These are phyloP conservation scores for Turnix velox DNA, from an alignment of 2,113 vertebrate species.

Conservation along the genomic window DNA sequence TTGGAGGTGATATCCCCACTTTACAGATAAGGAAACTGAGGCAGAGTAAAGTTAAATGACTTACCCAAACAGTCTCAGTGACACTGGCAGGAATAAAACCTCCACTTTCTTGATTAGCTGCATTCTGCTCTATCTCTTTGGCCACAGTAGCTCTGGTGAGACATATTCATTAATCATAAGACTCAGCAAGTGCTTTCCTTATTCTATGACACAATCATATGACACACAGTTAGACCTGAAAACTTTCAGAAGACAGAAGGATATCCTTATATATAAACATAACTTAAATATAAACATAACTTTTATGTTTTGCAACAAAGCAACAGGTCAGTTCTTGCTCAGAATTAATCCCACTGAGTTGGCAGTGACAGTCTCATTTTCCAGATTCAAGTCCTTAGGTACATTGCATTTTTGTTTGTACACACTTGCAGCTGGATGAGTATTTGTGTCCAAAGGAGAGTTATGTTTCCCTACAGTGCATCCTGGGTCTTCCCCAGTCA, in stretches of 20 bases:
- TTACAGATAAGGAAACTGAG: not conserved
- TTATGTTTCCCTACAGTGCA: not conserved
- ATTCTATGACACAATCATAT: not conserved
- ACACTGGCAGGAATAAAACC: not conserved
- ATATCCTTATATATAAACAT: not conserved
- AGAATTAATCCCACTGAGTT: not conserved
- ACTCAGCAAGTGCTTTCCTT: not conserved
- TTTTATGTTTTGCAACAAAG: not conserved
- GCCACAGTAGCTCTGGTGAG: not conserved
- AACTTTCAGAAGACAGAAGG: not conserved
- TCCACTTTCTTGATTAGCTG: not conserved
- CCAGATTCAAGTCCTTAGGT: not conserved
- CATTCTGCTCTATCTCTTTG: not conserved
- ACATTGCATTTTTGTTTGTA: not conserved
- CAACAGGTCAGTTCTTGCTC: not conserved
- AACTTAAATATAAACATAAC: not conserved
- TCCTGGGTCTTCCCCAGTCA: not conserved
- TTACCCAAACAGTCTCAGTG: not conserved
- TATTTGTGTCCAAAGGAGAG: not conserved
- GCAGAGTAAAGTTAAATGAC: not conserved
- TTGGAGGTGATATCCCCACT: not conserved
- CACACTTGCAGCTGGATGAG: not conserved
- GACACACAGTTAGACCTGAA: not conserved
- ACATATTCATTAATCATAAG: not conserved
- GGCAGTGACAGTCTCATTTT: not conserved